A percentile compares a stretch with the other conserved stretches of the same genome.
phyloP scores from a whole-genome alignment of 2,113 vertebrate genomes.

The Columba janthina region DNA sequence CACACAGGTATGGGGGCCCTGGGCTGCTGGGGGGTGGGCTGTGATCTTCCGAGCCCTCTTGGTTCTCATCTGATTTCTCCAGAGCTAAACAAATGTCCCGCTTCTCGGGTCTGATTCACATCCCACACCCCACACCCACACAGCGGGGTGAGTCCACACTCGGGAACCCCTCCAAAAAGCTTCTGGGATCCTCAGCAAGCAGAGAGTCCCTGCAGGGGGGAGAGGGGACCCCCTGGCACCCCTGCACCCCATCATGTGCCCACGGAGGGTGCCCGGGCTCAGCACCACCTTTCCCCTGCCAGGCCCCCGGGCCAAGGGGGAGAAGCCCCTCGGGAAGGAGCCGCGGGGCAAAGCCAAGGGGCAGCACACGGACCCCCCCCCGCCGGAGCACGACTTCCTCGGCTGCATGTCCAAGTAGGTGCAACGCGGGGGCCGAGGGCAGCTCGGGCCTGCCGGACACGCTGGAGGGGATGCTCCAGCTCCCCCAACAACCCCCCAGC shows the following conservation, averaged over 20 bases:
- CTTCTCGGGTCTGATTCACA: background rate
- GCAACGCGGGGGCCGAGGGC: background rate
- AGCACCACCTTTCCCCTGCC: background rate
- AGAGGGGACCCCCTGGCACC: background rate
- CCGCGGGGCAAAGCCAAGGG: conserved; percentile 74
- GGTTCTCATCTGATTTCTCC: background rate
- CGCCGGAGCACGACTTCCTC: conserved; percentile 90
- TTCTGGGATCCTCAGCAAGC: accelerated
- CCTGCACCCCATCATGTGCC: accelerated
- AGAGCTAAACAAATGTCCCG: background rate
- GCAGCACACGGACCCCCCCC: conserved; percentile 69
- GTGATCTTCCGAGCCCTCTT: background rate
- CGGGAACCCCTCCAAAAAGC: background rate
- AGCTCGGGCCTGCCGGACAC: accelerated
- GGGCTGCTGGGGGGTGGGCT: background rate
- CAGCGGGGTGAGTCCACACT: accelerated
- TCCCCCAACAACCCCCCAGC: background rate
- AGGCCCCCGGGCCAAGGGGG: conserved; percentile 78
- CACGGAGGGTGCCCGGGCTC: accelerated
- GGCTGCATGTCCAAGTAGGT: conserved; percentile 95
- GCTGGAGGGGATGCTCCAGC: background rate
- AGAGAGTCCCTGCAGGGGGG: background rate
- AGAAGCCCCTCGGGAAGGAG: conserved; percentile 74
- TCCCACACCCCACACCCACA: background rate
- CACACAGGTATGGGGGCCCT: conserved; percentile 77